Evolutionary conservation across 2,888 invertebrate species (phyloP), one percentile per base, ranked within the genome.

Genomic region (Gymnoscelis rufifasciata): DNA sequence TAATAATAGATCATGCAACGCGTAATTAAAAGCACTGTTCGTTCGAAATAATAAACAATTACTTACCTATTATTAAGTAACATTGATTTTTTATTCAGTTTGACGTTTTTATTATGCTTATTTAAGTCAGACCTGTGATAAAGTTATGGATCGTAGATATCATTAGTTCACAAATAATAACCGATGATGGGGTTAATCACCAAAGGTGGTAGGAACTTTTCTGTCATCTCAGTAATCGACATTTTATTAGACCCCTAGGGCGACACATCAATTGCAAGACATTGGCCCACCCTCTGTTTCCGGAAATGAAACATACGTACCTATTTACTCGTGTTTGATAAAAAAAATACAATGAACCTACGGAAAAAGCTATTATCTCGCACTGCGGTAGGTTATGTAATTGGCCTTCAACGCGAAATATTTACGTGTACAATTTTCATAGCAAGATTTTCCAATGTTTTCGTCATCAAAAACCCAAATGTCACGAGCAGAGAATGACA

Each of bases 401-500:
- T n/a, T n/a, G n/a, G n/a, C n/a, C n/a, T n/a, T n/a, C 29, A n/a
- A 33, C n/a, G 31, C n/a, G 8, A 10, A 15, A 1, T 4, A 19
- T 8, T 3, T 1, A 19, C 19, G 7, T 6, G 19, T n/a, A n/a
- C 10, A 1, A 35, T 10, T 7, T 15, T 1, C 11, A 15, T 35
- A 15, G 7, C 15, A 23, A 35, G 26, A 11, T 10, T 35, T 35
- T 35, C 23, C 7, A 13, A 12, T 36, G 52, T 58, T 72, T 65
- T 71, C 67, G 64, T 73, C 69, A 73, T 60, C 49, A 46, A 24
- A n/a, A 29, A 30, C 38, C 40, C 28, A 30, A 45, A 12, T 51
- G 51, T 56, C 49, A 54, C 64, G 60, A 66, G 62, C 60, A 61
- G n/a, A 68, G 68, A 59, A 64, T 48, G 47, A 49, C 51, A 52